These are phyloP conservation scores for Hippasteria phrygiana DNA, from an alignment of 53 echinoderm and acorn worm species.

Conservation along the genomic window DNA sequence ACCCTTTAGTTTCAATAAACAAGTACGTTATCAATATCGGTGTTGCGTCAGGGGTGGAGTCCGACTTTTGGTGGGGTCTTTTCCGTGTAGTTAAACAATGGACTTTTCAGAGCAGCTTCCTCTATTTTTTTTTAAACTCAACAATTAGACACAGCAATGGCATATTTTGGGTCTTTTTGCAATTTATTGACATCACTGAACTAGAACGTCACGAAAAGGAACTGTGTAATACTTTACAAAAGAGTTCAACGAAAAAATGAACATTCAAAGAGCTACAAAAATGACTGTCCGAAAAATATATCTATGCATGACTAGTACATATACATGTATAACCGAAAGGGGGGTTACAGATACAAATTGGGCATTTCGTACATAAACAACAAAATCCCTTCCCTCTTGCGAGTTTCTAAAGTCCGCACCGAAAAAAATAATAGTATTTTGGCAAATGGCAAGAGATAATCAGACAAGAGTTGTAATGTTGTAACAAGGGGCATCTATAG, in stretches of 20 bases:
- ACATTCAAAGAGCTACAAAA: conserved; percentile 54
- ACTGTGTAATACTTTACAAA: conserved; percentile 66
- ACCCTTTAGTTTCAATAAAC: no score
- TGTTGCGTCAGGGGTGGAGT: no score
- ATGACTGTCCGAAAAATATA: conserved; percentile 59
- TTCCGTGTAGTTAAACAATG: no score
- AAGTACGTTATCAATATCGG: no score
- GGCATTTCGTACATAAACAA: conserved; percentile 19
- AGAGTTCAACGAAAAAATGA: conserved; percentile 39
- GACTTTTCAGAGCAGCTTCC: no score
- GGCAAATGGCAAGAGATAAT: conserved; percentile 46
- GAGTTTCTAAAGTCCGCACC: neutral
- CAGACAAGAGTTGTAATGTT: neutral
- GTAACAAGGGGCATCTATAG: neutral
- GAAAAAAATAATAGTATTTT: neutral
- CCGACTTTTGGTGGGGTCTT: no score
- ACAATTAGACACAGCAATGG: neutral
- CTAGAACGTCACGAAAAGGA: conserved; percentile 39
- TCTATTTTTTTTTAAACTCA: neutral
- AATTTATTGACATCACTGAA: conserved; percentile 64
- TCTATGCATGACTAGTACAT: conserved; percentile 66
- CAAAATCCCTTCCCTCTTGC: neutral
- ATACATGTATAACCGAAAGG: conserved; percentile 35
- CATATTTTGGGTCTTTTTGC: conserved; percentile 39
- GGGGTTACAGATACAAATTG: neutral